Base-by-base conservation (phyloP, 2,113 vertebrate genomes). In the Heteronetta atricapilla region DNA sequence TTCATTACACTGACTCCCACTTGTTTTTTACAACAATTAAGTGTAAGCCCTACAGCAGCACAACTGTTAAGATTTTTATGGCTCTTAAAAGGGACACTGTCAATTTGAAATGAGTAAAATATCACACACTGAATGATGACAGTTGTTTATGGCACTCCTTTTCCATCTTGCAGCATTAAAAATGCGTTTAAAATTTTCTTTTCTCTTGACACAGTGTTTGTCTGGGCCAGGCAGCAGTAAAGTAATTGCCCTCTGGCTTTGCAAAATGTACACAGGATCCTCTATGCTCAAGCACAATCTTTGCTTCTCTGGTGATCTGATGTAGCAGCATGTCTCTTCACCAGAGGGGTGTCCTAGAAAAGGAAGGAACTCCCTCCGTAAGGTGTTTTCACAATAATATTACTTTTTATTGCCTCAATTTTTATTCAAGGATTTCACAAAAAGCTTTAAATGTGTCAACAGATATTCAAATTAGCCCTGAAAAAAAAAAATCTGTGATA, bases 281-380 rank as follows among this genome's bases (percentile, higher is more conserved):
- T 82, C 88, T 88, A 23, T 89, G 87, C 63, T 88, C 1, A 0
- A 91, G 70, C 44, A 87, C 53, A 87, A 46, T 95, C 84, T 86
- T 38, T 84, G 80, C 90, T 95, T 94, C 96, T 96, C 93, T 94
- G 42, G 93, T 95, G 89, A 96, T 93, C 93, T 97, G 88, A 94
- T 80, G 72, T 95, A 91, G 91, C 94, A 95, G 82, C 95, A 86
- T 90, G 82, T n/a, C 52, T 88, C 95, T 96, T 95, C 94, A 95
- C 91, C 88, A 94, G 95, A 95, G 94, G 94, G 44, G 74, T 95
- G 93, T 93, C 96, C 96, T 97, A 96, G 96, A 97, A 97, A 97
- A 96, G 44, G 64, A 90, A 95, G 93, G 91, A 95, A 86, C 91
- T 96, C 87, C 82, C 50, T 94, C 89, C 89, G 91, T 88, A 86